Conservation (phyloP, 2,888 invertebrate genomes). For the Cecidostiba fungosa region DNA sequence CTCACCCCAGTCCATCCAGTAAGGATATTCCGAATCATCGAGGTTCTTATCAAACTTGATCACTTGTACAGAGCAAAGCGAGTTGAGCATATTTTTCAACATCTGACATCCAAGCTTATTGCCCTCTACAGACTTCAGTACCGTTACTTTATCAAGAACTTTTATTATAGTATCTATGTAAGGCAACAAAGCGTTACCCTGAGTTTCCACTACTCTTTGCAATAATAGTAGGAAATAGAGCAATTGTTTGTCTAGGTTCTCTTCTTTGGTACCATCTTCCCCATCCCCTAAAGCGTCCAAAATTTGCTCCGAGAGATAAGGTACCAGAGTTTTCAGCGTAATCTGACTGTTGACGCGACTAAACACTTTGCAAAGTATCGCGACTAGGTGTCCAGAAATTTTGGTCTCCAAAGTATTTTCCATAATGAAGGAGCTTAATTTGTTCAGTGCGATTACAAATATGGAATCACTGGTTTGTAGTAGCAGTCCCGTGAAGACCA, state of each 20-base stretch:
- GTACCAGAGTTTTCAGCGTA: conserved; percentile 87
- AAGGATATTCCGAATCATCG: conserved; percentile 85
- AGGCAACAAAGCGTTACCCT: conserved; percentile 84
- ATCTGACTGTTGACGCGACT: conserved; percentile 85
- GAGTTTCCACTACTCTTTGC: conserved; percentile 86
- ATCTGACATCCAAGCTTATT: conserved; percentile 82
- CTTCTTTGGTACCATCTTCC: conserved; percentile 86
- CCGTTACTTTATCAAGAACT: conserved; percentile 86
- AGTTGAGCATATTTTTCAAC: conserved; percentile 83
- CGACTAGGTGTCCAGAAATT: conserved; percentile 91
- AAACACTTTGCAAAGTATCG: conserved; percentile 86
- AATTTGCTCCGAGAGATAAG: conserved; percentile 86
- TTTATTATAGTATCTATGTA: conserved; percentile 85
- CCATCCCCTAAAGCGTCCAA: conserved; percentile 81
- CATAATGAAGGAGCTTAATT: conserved; percentile 88
- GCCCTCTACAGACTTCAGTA: conserved; percentile 86
- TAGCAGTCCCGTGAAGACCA: conserved; percentile 85
- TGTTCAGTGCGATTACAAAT: conserved; percentile 86
- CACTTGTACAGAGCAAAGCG: conserved; percentile 84
- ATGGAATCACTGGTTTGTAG: conserved; percentile 85
- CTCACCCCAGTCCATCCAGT: conserved; percentile 91
- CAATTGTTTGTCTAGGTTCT: conserved; percentile 89
- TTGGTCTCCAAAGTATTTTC: conserved; percentile 90
- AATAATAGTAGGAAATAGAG: conserved; percentile 89
- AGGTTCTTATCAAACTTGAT: conserved; percentile 83